Base-by-base conservation (phyloP, 2,113 vertebrate genomes). In the Ceratotherium simum region DNA sequence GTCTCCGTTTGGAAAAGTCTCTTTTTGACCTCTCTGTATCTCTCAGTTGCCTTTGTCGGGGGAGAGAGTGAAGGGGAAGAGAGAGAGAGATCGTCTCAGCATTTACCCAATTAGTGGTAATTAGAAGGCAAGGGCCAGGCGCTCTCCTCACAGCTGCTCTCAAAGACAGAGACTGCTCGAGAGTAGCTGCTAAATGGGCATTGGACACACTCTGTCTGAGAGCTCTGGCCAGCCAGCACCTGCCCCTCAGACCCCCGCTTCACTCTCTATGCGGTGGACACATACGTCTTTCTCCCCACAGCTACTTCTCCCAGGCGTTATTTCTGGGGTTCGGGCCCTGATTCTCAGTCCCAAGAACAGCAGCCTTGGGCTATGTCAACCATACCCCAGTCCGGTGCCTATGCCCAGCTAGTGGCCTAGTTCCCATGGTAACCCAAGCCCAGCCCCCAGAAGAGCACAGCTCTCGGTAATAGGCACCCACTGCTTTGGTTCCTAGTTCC, bases 1-100 rank as follows among this genome's bases (percentile, higher is more conserved):
- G 20, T 75, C 90, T 93, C 78, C 81, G 70, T 95, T 82, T 84
- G 84, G 90, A 83, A 93, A 95, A 70, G 90, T 84, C 95, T 95
- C 88, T 79, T 84, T 89, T 39, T 96, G 96, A 97, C 97, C 98
- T 97, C 93, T 95, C 94, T 76, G 54, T 87, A 33, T 76, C 70
- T 97, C 91, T 79, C 65, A 0, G 78, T 95, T 92, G 95, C 83
- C 91, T 33, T 96, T 54, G 56, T 31, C 36, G 87, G 78, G 33
- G 78, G 2, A 18, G 8, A 2, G 85, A 80, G 78, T 2, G 54
- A 12, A 51, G 51, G 51, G 65, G 51, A 78, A 88, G 89, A 75
- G 89, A 88, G 91, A 81, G 87, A 91, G 69, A 79, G 78, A 82
- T 60, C 33, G 6, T 95, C 91, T 91, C 58, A 27, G 91, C 58